Base-by-base conservation (phyloP, 2,113 vertebrate species). In the Leptodactylus fuscus region DNA sequence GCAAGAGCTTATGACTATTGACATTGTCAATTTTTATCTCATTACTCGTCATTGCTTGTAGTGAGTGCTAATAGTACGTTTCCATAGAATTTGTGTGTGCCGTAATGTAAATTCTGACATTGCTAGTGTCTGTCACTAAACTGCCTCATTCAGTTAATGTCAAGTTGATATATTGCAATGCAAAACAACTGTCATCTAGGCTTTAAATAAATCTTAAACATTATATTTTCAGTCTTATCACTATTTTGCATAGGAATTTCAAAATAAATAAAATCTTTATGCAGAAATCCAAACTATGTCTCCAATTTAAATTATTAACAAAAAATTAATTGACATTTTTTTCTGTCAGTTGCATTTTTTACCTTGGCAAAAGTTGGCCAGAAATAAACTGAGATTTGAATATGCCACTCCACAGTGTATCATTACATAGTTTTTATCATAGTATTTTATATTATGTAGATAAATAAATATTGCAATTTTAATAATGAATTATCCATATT, bases 1-100 rank as follows among this genome's bases (percentile, higher is more conserved):
- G 86, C 89, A 91, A 92, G 90, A 91, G 91, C 92, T 96, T 96
- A 95, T 93, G 89, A 93, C 91, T 96, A 96, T 96, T 96, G 95
- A 95, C 92, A 90, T 87, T 94, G 94, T 96, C 96, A 95, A 91
- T 94, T 96, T 94, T 94, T 94, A 90, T 89, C 90, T 95, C 92
- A 91, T 94, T 94, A 90, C 94, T 95, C 94, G 96, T 95, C 93
- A 71, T 90, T 93, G 93, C 94, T 96, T 96, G 94, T 90, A 85
- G 75, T 29, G 16, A 89, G 86, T 91, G 87, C 86, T 93, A 91
- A 91, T 89, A 91, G 90, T 93, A 85, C 87, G 91, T 93, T 92
- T 90, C 91, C 91, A 90, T 51, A 22, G 91, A 90, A 90, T 95
- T 96, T 95, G 94, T 93, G 89, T 94, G 92, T 93, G 89, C 91